phyloP scores from a whole-genome alignment of 1,140 invertebrate species.

The Pemphigus obesinymphae region DNA sequence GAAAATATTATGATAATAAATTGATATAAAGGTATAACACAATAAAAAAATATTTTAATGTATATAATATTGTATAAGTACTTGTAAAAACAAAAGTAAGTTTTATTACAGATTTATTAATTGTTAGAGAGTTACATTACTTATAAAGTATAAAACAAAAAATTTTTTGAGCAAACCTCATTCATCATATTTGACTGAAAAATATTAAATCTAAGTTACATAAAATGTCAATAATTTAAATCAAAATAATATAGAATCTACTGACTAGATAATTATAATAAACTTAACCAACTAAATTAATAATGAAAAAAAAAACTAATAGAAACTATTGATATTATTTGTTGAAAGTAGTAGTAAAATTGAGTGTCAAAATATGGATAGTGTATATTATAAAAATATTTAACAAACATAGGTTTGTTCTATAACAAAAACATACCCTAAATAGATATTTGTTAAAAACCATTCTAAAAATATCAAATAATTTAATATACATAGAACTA shows the following conservation, averaged over 20 bases:
- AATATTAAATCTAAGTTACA: not conserved
- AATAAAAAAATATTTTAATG: not conserved
- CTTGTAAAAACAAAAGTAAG: not conserved
- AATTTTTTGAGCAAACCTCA: slow-evolving; percentile 26
- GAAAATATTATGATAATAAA: too few relatives aligned
- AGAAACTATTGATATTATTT: too few relatives aligned
- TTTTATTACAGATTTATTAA: not conserved
- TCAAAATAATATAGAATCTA: not conserved
- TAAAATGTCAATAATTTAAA: not conserved
- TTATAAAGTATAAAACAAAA: slow-evolving; percentile 13
- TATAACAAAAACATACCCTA: not conserved
- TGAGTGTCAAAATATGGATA: not conserved
- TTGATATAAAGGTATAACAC: not conserved
- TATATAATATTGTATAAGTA: not conserved
- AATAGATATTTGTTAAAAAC: not conserved
- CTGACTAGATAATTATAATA: slow-evolving; percentile 12
- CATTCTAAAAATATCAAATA: not conserved
- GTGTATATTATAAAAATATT: not conserved
- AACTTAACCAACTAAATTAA: not conserved
- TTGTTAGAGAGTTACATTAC: not conserved
- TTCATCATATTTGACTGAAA: not conserved
- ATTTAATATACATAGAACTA: not conserved
- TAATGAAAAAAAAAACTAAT: too few relatives aligned
- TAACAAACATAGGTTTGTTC: not conserved
- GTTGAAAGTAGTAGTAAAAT: not conserved